Evolutionary conservation across 2,888 invertebrate genomes (phyloP).

Genomic region (Drosophila atripex): DNA sequence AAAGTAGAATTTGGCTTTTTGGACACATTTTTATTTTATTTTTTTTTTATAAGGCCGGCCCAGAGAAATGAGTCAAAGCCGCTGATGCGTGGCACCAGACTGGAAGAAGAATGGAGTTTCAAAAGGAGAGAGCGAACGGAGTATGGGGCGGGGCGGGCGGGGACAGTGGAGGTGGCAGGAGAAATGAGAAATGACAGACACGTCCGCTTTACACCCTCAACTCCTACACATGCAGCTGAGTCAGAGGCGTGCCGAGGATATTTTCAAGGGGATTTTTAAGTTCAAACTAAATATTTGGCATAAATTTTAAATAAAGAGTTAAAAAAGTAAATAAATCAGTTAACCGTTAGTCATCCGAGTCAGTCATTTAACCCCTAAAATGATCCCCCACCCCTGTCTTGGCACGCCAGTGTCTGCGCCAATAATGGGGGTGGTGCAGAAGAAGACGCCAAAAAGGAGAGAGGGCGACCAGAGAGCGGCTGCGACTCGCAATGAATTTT

Average conservation of each 20-base stretch:
- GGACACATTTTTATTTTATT: slow-evolving; percentile 52
- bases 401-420: not conserved
- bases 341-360: no score
- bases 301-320: not conserved
- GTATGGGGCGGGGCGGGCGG: slow-evolving; percentile 16
- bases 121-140: slow-evolving; percentile 12
- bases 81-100: slow-evolving; percentile 55
- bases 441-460: slow-evolving; percentile 1
- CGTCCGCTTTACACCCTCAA: slow-evolving; percentile 68
- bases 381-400: not conserved
- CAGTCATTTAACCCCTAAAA: not conserved
- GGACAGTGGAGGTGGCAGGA: slow-evolving; percentile 38
- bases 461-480: not conserved
- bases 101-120: slow-evolving; percentile 38
- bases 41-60: slow-evolving; percentile 53
- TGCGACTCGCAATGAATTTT: slow-evolving; percentile 65
- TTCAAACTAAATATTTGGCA: not conserved
- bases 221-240: slow-evolving; percentile 41
- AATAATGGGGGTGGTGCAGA: not conserved
- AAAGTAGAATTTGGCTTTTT: slow-evolving; percentile 37
- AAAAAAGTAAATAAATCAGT: not conserved
- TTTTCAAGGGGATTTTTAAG: not conserved
- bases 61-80: slow-evolving; percentile 32
- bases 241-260: slow-evolving; percentile 1
- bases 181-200: slow-evolving; percentile 71